A percentile compares a stretch with the other conserved stretches of the same genome.
phyloP scores from a whole-genome alignment of 1,140 invertebrate species.

The Spodoptera litura region DNA sequence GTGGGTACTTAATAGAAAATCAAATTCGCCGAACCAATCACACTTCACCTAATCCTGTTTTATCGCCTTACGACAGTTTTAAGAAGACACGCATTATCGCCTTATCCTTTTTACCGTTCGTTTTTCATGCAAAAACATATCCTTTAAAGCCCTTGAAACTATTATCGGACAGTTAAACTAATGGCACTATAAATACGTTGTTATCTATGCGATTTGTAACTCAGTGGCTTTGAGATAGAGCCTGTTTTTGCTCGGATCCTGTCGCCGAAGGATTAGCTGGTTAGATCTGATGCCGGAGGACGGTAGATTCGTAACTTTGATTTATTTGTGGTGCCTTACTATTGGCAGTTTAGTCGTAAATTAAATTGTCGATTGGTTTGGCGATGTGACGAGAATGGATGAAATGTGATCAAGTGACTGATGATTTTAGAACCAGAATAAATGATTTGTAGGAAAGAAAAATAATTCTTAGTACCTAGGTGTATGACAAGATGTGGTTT shows the following conservation, averaged over 20 bases:
- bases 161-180: constrained; percentile 40
- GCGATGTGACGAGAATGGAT: too few species aligned
- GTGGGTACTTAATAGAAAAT: too few species aligned
- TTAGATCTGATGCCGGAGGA: constrained; percentile 13
- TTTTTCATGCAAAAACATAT: constrained; percentile 22
- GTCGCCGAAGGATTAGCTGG: constrained; percentile 5
- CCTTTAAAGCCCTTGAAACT: constrained; percentile 15
- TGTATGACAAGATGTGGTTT: too few species aligned
- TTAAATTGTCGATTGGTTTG: too few species aligned
- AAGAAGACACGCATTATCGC: not conserved
- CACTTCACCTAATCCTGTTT: not conserved
- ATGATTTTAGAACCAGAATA: too few species aligned
- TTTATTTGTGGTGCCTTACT: constrained; percentile 15
- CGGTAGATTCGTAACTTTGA: constrained; percentile 24
- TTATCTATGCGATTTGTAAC: constrained; percentile 6
- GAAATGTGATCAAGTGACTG: not conserved
- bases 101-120: not conserved
- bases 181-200: constrained; percentile 18
- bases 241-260: constrained; percentile 1
- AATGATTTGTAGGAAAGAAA: too few species aligned
- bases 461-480: too few species aligned
- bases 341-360: not conserved
- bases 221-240: constrained; percentile 1
- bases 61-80: constrained; percentile 1
- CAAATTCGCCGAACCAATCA: not conserved